These are phyloP conservation scores for Leptoteleia sp. DNA, from an alignment of 1,140 invertebrate species.

Conservation along the genomic window DNA sequence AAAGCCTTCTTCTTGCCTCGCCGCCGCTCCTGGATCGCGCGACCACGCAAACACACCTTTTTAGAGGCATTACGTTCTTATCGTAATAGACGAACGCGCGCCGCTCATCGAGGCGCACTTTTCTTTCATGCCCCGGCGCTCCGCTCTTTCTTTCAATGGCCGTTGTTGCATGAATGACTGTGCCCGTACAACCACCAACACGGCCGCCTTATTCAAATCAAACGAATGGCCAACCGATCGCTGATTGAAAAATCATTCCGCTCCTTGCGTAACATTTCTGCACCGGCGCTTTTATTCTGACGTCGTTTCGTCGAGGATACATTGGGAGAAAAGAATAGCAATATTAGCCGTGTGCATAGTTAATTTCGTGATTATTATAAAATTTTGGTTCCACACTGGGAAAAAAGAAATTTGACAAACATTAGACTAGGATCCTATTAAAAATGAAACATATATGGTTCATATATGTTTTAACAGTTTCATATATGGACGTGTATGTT, in stretches of 20 bases:
- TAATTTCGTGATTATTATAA: no score
- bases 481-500: no score
- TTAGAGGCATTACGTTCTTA: constrained; percentile 76
- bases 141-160: constrained; percentile 54
- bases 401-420: no score
- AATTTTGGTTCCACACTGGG: no score
- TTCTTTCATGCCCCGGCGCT: constrained; percentile 50
- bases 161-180: constrained; percentile 46
- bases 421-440: no score
- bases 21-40: constrained; percentile 64
- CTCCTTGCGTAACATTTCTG: constrained; percentile 4
- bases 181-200: constrained; percentile 12
- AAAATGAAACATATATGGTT: no score
- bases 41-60: constrained; percentile 77
- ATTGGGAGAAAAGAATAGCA: no score
- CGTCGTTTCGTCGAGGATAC: no score
- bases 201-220: constrained; percentile 27
- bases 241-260: constrained; percentile 26
- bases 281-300: no score
- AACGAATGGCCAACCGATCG: constrained; percentile 7
- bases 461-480: no score
- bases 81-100: constrained; percentile 72
- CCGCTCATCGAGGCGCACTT: constrained; percentile 58
- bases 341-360: no score
- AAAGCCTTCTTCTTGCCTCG: constrained; percentile 66